Base-by-base conservation (phyloP, 2,113 vertebrate genomes). In the Rhinopithecus roxellana region DNA sequence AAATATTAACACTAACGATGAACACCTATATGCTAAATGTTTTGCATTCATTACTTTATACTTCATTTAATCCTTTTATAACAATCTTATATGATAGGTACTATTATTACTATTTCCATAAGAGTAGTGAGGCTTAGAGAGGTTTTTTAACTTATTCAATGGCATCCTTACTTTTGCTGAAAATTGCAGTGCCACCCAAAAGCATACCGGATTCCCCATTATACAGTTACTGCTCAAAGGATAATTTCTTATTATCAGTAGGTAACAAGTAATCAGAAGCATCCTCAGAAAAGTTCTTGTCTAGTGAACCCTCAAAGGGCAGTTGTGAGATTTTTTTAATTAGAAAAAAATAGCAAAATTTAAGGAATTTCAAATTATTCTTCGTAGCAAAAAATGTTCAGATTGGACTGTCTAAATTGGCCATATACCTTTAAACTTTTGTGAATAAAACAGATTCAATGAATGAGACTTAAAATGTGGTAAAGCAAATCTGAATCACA, bases 11-110 rank as follows among this genome's bases (percentile, higher is more conserved):
- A 79, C 78, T 50, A 89, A 64, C 4, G 4, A 67, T 38, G 40
- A 95, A 69, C 5, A 89, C n/a, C 22, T 57, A 59, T 16, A 50
- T 83, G 48, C 17, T 93, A 79, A 77, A 59, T 27, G 27, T 9
- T 87, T 77, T 85, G 22, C 38, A 72, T 79, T 90, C 74, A 80
- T 30, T 80, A 67, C 18, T 74, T 82, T 83, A 38, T 38, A 75
- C 20, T 27, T 79, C 82, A 72, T 67, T 95, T 80, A 83, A 83
- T 50, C 48, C 92, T 97, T 55, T 97, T 55, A 93, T 4, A 89
- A 90, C 64, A 77, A 75, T 35, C 16, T 45, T 43, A 45, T 35
- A 70, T 43, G 13, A 43, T 12, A 92, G 11, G 5, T 77, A 59
- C 72, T 75, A 40, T 84, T 78, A 87, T 84, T 74, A 87, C 40